Percentiles rank a stretch among this genome's conserved stretches.
These are phyloP conservation scores for Gallinago stenura DNA, from an alignment of 2,797 vertebrate genomes.

Conservation along the genomic window DNA sequence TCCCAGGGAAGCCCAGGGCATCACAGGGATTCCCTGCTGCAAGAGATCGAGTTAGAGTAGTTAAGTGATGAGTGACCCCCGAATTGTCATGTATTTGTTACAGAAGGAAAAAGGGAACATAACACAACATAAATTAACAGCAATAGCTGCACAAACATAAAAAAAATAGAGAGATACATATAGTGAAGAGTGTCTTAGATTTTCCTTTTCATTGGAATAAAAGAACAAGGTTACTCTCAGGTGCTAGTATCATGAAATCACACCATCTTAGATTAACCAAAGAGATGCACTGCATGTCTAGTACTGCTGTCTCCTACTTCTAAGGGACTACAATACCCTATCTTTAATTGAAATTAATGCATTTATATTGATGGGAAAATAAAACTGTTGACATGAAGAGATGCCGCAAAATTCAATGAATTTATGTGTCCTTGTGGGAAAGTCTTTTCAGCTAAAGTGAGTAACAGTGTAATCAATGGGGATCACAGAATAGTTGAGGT, in stretches of 20 bases:
- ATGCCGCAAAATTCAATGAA: neutral
- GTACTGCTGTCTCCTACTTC: neutral
- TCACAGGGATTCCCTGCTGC: too few species aligned
- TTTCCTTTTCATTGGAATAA: neutral
- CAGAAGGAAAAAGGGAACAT: neutral
- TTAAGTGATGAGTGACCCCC: neutral
- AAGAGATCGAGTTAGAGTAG: rapidly evolving
- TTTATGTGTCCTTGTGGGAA: neutral
- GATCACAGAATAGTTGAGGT: neutral
- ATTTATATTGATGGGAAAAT: slow-evolving; percentile 14
- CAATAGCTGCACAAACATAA: neutral
- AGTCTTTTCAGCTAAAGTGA: neutral
- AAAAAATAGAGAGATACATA: neutral
- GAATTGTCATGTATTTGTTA: neutral
- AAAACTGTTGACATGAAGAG: neutral
- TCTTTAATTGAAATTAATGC: slow-evolving; percentile 27
- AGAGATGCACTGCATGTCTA: neutral
- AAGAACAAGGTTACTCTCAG: neutral
- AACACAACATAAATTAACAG: neutral
- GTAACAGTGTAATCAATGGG: neutral
- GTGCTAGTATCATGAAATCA: neutral
- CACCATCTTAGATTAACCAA: neutral
- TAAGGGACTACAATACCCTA: neutral
- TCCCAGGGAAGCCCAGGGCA: neutral
- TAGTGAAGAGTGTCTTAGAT: neutral